phyloP scores from a whole-genome alignment of 2,113 vertebrate genomes.

The Bos taurus region DNA sequence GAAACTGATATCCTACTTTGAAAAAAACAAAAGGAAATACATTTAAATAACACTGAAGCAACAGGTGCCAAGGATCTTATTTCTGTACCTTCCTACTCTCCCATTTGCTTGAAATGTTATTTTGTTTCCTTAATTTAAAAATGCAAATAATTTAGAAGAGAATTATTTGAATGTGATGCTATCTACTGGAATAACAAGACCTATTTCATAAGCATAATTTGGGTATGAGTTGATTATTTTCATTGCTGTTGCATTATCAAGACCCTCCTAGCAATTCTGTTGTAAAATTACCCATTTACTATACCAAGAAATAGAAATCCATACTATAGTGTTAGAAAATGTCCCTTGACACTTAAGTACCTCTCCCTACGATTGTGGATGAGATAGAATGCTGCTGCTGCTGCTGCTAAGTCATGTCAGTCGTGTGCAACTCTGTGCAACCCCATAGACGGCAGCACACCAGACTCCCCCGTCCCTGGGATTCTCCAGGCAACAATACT shows the following conservation, averaged over 20 bases:
- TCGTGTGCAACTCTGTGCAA: not conserved
- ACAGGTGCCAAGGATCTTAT: not conserved
- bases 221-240: not conserved
- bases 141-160: slow-evolving; percentile 37
- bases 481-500: not conserved
- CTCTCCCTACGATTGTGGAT: not conserved
- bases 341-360: not conserved
- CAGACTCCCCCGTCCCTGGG: not conserved
- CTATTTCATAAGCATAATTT: not conserved
- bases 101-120: slow-evolving; percentile 24
- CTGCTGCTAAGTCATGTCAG: not conserved
- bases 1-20: not conserved
- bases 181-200: not conserved
- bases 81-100: not conserved
- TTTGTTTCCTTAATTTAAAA: slow-evolving; percentile 24
- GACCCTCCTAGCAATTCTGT: not conserved
- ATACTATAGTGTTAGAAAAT: not conserved
- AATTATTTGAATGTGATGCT: slow-evolving; percentile 27
- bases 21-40: not conserved
- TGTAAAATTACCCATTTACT: not conserved
- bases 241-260: not conserved
- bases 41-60: not conserved
- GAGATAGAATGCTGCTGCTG: not conserved
- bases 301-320: not conserved
- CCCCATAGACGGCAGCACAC: not conserved